These are phyloP conservation scores for Steinernema hermaphroditum DNA, from an alignment of 2,888 invertebrate species.

Conservation along the genomic window DNA sequence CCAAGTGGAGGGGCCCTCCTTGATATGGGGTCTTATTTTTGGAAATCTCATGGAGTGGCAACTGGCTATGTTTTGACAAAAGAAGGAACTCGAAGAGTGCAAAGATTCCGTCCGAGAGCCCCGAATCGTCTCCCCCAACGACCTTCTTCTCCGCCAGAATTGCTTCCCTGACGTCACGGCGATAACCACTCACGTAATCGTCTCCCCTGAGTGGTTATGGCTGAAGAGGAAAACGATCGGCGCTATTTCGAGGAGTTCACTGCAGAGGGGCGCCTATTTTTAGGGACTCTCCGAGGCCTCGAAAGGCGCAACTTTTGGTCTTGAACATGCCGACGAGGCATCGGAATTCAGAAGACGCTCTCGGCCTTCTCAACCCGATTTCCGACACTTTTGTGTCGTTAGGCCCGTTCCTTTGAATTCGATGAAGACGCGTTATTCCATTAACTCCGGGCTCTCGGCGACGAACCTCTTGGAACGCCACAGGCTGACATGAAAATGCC, in stretches of 20 bases:
- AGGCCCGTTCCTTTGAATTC: too few relatives aligned
- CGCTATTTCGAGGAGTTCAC: background rate
- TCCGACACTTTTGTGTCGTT: too few relatives aligned
- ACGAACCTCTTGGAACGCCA: background rate
- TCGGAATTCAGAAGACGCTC: background rate
- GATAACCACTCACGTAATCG: background rate
- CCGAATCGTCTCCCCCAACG: background rate
- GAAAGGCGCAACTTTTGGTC: background rate
- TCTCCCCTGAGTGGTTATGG: background rate
- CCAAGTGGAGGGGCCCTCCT: too few relatives aligned
- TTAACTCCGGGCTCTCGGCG: too few relatives aligned
- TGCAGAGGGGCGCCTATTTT: background rate
- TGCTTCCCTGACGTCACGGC: conserved; percentile 3
- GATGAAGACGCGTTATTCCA: background rate
- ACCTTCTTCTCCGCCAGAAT: background rate
- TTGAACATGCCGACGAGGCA: background rate
- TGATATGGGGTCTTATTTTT: too few relatives aligned
- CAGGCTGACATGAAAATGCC: background rate
- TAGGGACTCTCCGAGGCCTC: background rate
- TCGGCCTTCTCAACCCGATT: background rate
- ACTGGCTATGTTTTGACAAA: too few relatives aligned
- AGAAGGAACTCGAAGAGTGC: too few relatives aligned
- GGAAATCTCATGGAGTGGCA: background rate
- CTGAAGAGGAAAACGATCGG: background rate
- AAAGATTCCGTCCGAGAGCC: background rate